phyloP scores from a whole-genome alignment of 2,113 vertebrate genomes.

The Semnornis frantzii region DNA sequence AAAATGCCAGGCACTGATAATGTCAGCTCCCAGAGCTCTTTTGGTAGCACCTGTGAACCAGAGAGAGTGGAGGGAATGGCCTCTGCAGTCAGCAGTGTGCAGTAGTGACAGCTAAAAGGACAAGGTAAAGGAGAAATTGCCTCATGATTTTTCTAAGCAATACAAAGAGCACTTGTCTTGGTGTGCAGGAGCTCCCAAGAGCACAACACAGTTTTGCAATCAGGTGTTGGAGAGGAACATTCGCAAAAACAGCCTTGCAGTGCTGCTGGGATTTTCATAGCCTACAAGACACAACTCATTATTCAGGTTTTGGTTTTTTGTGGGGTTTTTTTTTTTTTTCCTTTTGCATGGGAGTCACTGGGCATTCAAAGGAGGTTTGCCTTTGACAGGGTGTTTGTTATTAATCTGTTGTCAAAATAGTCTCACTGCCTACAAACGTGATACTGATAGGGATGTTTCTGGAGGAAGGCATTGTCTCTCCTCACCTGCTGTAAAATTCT shows the following conservation, averaged over 20 bases:
- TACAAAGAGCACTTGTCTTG: not conserved
- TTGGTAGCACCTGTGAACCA: not conserved
- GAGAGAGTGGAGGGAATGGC: not conserved
- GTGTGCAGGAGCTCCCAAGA: conserved; percentile 30
- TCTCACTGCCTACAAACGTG: not conserved
- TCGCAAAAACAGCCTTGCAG: not conserved
- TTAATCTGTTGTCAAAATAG: not conserved
- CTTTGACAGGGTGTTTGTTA: not conserved
- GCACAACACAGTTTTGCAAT: not conserved
- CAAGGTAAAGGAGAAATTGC: not conserved
- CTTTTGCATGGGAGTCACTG: not conserved
- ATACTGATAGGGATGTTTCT: not conserved
- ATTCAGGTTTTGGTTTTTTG: not conserved
- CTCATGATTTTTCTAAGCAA: conserved; percentile 20
- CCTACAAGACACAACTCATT: not conserved
- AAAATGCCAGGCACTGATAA: not conserved
- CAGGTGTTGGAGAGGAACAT: not conserved
- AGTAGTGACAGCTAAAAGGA: conserved; percentile 14
- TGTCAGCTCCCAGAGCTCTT: not conserved
- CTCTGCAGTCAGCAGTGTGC: not conserved
- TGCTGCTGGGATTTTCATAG: not conserved
- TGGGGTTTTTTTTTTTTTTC: not conserved
- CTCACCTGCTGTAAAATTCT: not conserved
- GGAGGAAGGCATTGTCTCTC: not conserved
- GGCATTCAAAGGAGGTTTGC: not conserved